Percentiles rank a stretch among this genome's conserved stretches.
Evolutionary conservation across 1,140 invertebrate species (phyloP).

Genomic region (Cephus cinctus): DNA sequence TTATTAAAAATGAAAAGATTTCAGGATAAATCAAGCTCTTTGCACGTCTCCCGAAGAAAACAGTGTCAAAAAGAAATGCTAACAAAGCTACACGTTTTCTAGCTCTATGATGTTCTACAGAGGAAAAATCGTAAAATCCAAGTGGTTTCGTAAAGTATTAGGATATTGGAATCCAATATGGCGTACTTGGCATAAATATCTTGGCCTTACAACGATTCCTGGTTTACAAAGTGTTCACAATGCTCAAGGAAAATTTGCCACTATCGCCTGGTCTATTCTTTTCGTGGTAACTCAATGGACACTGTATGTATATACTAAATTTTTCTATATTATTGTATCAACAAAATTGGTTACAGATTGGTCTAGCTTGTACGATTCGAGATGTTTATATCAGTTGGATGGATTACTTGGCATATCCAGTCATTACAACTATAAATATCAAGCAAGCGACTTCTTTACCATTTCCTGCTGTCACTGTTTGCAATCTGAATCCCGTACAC

Average conservation of each 20-base stretch:
- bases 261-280: conserved; percentile 1
- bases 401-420: conserved; percentile 17
- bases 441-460: conserved; percentile 10
- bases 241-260: not conserved
- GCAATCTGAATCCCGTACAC: conserved; percentile 16
- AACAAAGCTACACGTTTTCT: too few species aligned
- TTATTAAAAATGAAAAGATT: too few species aligned
- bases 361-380: conserved; percentile 12
- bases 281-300: not conserved
- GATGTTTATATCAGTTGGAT: conserved; percentile 3
- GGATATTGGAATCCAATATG: conserved; percentile 1
- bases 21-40: too few species aligned
- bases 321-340: not conserved
- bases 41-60: too few species aligned
- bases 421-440: conserved; percentile 12
- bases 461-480: conserved; percentile 12
- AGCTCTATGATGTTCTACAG: too few species aligned
- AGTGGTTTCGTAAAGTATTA: too few species aligned
- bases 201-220: conserved; percentile 5
- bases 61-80: too few species aligned
- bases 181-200: not conserved
- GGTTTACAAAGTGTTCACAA: conserved; percentile 13
- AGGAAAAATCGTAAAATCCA: too few species aligned
- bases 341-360: not conserved
- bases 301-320: not conserved